Conservation (phyloP, 2,888 invertebrate species). For the Lobophora halterata region DNA sequence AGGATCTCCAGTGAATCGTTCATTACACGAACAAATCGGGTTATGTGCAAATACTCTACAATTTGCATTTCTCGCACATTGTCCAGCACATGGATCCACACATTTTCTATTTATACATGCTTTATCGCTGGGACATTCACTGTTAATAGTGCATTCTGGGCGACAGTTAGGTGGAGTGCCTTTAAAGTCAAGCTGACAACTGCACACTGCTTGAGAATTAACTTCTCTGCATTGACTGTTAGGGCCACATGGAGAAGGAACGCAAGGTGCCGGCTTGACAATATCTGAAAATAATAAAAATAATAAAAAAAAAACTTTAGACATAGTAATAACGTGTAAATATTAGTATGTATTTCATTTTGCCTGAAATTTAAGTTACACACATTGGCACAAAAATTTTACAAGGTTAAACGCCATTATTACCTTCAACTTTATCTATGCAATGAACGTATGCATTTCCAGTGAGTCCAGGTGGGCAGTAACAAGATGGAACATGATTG, state of each 20-base stretch:
- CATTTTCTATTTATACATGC: conserved; percentile 90
- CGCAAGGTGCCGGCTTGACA: conserved; percentile 76
- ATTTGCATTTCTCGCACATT: conserved; percentile 88
- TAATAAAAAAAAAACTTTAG: conserved; percentile 4
- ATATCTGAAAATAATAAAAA: conserved; percentile 48
- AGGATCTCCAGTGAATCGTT: conserved; percentile 88
- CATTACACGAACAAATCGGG: conserved; percentile 89
- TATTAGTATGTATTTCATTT: too few species aligned
- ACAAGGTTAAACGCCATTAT: too few species aligned
- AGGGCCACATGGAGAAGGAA: conserved; percentile 90
- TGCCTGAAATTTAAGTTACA: too few species aligned
- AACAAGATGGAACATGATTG: conserved; percentile 88
- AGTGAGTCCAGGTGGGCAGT: conserved; percentile 83
- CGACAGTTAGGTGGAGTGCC: conserved; percentile 90
- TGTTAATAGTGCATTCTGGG: conserved; percentile 90
- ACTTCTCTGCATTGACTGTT: conserved; percentile 87
- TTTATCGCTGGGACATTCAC: conserved; percentile 87
- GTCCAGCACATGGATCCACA: conserved; percentile 88
- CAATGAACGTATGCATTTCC: conserved; percentile 87
- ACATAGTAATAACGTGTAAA: too few species aligned
- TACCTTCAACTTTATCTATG: conserved; percentile 66
- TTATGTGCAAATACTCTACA: conserved; percentile 92
- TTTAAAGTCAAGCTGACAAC: conserved; percentile 85
- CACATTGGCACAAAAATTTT: too few species aligned
- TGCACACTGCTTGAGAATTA: conserved; percentile 85